Percentiles rank a stretch among this genome's conserved stretches.
Conservation (phyloP, 1,140 invertebrate species). For the Lepidostoma basale region DNA sequence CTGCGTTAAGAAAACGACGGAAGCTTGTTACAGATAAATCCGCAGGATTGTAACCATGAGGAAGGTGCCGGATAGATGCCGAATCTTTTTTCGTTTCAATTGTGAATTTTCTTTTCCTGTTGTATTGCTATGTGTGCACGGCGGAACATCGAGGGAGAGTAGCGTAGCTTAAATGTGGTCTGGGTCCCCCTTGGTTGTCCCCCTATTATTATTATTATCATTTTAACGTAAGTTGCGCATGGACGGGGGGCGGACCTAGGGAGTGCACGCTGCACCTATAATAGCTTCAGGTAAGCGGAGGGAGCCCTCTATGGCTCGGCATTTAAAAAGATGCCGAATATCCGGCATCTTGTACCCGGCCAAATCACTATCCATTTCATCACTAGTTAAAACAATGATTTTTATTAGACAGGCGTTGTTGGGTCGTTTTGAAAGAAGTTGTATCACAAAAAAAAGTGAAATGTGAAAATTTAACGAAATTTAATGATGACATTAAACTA, state of each 20-base stretch:
- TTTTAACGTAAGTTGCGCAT: not conserved
- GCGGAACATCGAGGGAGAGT: too few species aligned
- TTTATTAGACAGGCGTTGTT: not conserved
- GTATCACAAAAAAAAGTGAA: not conserved
- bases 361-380: not conserved
- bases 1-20: not conserved
- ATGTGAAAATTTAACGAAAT: not conserved
- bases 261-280: too few species aligned
- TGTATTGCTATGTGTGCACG: too few species aligned
- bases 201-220: not conserved
- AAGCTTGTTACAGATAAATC: not conserved
- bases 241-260: too few species aligned
- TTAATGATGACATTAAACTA: not conserved
- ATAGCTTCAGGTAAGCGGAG: too few species aligned
- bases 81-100: not conserved
- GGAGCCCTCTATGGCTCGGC: too few species aligned
- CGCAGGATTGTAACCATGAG: too few species aligned
- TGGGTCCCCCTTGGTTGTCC: too few species aligned
- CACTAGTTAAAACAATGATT: not conserved
- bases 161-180: too few species aligned
- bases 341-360: too few species aligned
- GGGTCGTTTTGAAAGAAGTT: not conserved
- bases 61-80: not conserved
- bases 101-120: too few species aligned
- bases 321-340: not conserved